These are phyloP conservation scores for Tetropium fuscum DNA, from an alignment of 2,888 invertebrate genomes.

Conservation along the genomic window DNA sequence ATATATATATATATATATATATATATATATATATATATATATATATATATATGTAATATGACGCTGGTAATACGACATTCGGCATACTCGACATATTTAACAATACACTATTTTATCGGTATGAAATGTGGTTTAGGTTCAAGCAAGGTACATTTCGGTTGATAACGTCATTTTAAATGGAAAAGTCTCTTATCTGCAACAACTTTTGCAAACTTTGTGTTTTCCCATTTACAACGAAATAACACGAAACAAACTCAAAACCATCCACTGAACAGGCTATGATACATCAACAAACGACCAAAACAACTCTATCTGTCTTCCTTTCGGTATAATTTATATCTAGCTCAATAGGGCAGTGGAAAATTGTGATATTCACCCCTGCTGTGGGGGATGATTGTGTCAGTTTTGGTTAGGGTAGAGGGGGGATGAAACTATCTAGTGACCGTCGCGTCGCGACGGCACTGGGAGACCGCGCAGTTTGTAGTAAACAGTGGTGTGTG, in stretches of 20 bases:
- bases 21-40: no score
- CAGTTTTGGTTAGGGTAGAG: slow-evolving; percentile 28
- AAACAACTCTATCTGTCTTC: slow-evolving; percentile 17
- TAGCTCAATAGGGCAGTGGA: slow-evolving; percentile 57
- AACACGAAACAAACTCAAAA: slow-evolving; percentile 2
- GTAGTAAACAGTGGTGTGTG: slow-evolving; percentile 12
- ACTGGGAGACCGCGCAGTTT: slow-evolving; percentile 18
- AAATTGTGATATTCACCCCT: slow-evolving; percentile 41
- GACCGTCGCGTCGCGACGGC: slow-evolving; percentile 45
- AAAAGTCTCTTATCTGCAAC: no score
- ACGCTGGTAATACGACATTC: no score
- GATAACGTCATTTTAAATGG: no score
- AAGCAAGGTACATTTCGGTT: no score
- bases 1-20: no score
- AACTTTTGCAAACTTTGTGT: no score
- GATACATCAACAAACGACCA: slow-evolving; percentile 3
- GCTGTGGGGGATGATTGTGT: slow-evolving; percentile 23
- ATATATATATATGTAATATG: no score
- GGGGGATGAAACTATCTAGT: slow-evolving; percentile 42
- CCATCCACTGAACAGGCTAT: not conserved
- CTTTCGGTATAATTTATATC: slow-evolving; percentile 33
- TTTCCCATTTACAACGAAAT: no score
- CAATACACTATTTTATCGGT: no score
- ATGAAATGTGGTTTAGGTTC: no score
- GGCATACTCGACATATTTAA: no score